Evolutionary conservation across 1,140 invertebrate species (phyloP), one percentile per base, ranked within the genome.

Genomic region (Drosophila trapezifrons): DNA sequence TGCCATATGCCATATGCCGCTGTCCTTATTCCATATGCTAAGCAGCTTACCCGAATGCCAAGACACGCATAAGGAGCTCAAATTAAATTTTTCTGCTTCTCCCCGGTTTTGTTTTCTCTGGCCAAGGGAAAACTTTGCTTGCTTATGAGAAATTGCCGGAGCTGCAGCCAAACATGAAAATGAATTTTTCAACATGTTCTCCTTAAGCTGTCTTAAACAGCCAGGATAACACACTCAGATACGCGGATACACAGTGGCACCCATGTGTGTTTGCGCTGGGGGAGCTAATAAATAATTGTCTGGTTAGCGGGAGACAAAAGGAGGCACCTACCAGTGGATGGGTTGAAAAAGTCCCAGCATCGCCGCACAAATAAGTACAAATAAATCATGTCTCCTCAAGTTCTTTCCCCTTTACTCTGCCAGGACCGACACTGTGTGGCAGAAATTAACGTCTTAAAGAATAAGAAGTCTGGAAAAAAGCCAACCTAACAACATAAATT

Each of bases 211-310:
- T 89, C 80, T 89, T 89, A 87, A 89, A 81, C 83, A 87, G 72
- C 22, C 59, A 76, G 72, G 76, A 76, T 79, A 83, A 80, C 84
- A 89, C 64, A 58, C 62, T 56, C 58, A 29, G 55, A 35, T 13
- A 49, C 43, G 69, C 5, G 20, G 25, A 51, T n/a, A 74, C 65
- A 55, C 65, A 55, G 40, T 54, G 27, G 20, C 54, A 42, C 13
- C 49, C 52, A 64, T 49, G 66, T 40, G 57, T 69, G 43, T 38
- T 65, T 66, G 58, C 66, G 25, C 76, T 55, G 66, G 57, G 49
- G 62, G 57, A 82, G 72, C 84, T 83, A 87, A 87, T 87, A 87
- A 87, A 87, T 87, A 87, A 87, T 89, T 87, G 83, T 89, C 79
- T 83, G 84, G 76, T 83, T 85, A 78, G 57, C 51, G 62, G 66